Base-by-base conservation (phyloP, 2,888 invertebrate genomes). In the Conchocele bisecta region DNA sequence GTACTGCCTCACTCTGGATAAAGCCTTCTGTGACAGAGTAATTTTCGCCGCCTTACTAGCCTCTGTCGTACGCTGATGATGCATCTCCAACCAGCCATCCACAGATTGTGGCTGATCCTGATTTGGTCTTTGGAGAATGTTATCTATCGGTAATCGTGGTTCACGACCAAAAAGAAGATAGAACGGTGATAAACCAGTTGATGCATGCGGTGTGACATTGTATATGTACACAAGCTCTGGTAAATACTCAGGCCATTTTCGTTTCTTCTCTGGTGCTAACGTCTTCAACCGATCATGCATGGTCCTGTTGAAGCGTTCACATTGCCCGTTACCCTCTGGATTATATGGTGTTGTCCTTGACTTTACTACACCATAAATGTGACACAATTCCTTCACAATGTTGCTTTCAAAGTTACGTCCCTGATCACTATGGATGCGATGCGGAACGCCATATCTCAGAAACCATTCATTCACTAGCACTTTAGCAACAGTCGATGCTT, bases 241-340 rank as follows among this genome's bases (percentile, higher is more conserved):
- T n/a, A 81, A 35, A 17, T 64, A 54, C n/a, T 66, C 54, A 1
- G 78, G 72, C 79, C 78, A 82, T 28, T 60, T 59, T 5, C 44
- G 17, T 54, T 79, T 80, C 35, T 66, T 13, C 13, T 64, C 58
- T 31, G 58, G 53, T 24, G 58, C 46, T 5, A 81, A 51, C 9
- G 73, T 69, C 0, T 67, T 53, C 4, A 81, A 39, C 42, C 80
- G 50, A 24, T 79, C 54, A 28, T 76, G 76, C 6, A 82, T 26
- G 0, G 76, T 76, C 1, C 75, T 11, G 58, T 82, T 79, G 46
- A 83, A 81, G 7, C 79, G 28, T 61, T 83, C 75, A 46, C 78
- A 79, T 17, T 78, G 69, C 2, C 65, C 66, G 39, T 82, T 79
- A 3, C 79, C 77, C 41, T 66, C 26, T 13, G 79, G 81, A 33